Conservation (phyloP, 1,140 invertebrate genomes). For the Drosophila ogumai region DNA sequence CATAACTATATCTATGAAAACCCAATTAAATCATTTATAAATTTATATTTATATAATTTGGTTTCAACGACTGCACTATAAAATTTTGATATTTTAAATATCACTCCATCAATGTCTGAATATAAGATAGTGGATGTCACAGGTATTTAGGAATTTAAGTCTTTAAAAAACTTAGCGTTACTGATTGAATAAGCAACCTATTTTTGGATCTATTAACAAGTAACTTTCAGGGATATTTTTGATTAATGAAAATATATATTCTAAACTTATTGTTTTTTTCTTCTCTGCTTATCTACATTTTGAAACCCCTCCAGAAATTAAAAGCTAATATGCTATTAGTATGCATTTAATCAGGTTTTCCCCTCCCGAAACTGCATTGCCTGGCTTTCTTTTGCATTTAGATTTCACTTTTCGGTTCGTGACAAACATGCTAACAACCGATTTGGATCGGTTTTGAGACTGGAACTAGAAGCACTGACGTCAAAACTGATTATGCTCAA, state of each 20-base stretch:
- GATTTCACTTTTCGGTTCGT: conserved; percentile 70
- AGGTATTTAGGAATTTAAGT: conserved; percentile 1
- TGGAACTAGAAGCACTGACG: conserved; percentile 31
- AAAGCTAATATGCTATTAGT: neutral
- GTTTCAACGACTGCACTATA: neutral
- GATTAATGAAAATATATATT: neutral
- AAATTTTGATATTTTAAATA: neutral
- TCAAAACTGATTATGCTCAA: conserved; percentile 43
- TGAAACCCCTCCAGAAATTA: neutral
- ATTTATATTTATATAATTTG: neutral
- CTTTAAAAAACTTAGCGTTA: neutral
- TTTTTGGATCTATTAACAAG: neutral
- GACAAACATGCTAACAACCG: conserved; percentile 62
- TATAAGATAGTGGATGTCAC: conserved; percentile 15
- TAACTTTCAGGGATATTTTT: neutral
- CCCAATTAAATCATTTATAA: neutral
- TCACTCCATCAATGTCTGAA: conserved; percentile 20
- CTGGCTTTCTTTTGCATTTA: conserved; percentile 27
- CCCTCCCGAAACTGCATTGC: conserved; percentile 21
- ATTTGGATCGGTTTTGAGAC: conserved; percentile 51
- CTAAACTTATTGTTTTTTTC: neutral
- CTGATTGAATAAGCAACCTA: conserved; percentile 1
- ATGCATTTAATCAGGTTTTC: conserved; percentile 25
- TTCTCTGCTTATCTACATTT: neutral
- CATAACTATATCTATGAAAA: neutral